A percentile compares a stretch with the other conserved stretches of the same genome.
Evolutionary conservation across 2,797 vertebrate genomes (phyloP).

Genomic region (Urophycis tenuis): DNA sequence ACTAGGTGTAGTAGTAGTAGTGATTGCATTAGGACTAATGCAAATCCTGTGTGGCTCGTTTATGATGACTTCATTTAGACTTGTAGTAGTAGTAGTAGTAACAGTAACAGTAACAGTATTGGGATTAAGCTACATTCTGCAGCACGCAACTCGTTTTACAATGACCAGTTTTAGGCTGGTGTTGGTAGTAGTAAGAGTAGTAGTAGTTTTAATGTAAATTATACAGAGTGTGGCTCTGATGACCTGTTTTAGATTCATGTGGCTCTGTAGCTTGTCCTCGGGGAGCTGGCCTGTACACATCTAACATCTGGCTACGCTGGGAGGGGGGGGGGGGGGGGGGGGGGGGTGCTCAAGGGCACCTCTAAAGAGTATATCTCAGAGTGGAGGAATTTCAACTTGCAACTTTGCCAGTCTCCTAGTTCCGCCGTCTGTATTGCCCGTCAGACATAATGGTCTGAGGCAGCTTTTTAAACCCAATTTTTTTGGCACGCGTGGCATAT

Average conservation of each 20-base stretch:
- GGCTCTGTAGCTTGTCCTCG: neutral
- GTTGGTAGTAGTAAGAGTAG: neutral
- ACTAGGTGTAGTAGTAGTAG: neutral
- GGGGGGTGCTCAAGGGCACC: neutral
- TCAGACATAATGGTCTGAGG: neutral
- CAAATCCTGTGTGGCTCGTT: too few species aligned
- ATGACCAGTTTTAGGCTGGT: neutral
- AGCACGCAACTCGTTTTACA: neutral
- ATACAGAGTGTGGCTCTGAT: neutral
- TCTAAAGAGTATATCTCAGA: neutral
- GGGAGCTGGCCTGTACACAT: neutral
- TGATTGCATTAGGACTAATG: neutral
- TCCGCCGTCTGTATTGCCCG: neutral
- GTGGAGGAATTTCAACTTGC: neutral
- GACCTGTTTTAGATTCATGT: neutral
- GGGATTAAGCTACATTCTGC: neutral
- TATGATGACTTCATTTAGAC: too few species aligned
- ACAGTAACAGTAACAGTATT: neutral
- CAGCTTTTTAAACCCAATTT: neutral
- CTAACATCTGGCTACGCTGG: neutral
- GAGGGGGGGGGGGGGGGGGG: neutral
- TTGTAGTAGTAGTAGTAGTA: neutral
- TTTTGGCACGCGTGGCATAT: neutral
- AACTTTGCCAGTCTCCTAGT: neutral
- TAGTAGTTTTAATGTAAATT: neutral